Evolutionary conservation across 2,113 vertebrate species (phyloP), one percentile per base, ranked within the genome.

Genomic region (Lichenostomus cassidix): DNA sequence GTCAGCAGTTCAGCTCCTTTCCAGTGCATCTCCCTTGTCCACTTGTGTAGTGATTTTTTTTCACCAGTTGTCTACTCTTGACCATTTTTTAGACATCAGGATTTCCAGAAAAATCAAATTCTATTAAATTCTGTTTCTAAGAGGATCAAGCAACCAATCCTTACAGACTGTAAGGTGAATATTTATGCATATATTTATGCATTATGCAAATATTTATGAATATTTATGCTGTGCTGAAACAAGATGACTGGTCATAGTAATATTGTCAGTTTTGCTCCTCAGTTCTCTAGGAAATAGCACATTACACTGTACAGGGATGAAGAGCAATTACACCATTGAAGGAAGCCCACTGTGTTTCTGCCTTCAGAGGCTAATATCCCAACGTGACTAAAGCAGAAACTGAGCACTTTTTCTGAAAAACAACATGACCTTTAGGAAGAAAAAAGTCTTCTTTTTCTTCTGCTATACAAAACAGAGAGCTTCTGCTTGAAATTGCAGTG

Each of bases 391-490:
- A 56, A 76, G 47, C n/a, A 86, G 28, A 83, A 92, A 90, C 12
- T 21, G 58, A 90, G 35, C 29, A 77, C 29, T 60, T 88, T 95
- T 87, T 84, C 59, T 89, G 58, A 71, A 94, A 91, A 94, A 79
- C 39, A 94, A 59, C 42, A 39, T 93, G 86, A 94, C 74, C 55
- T 95, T 96, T 95, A 68, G 78, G 27, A 91, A 28, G 10, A 91
- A 87, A 78, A 83, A 87, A 49, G 2, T 47, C 20, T 52, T 35
- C 7, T 78, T 92, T 85, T 55, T 35, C 29, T 89, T 87, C 70
- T 87, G 52, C 44, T 94, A 7, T n/a, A 52, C 27, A 68, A 75
- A 84, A 49, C 33, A 60, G 52, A 94, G 53, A 37, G 22, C 15
- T 89, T 65, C 44, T 90, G 39, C 46, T 95, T 82, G 55, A 89